phyloP scores from a whole-genome alignment of 2,797 vertebrate genomes.

The Sarcoramphus papa region DNA sequence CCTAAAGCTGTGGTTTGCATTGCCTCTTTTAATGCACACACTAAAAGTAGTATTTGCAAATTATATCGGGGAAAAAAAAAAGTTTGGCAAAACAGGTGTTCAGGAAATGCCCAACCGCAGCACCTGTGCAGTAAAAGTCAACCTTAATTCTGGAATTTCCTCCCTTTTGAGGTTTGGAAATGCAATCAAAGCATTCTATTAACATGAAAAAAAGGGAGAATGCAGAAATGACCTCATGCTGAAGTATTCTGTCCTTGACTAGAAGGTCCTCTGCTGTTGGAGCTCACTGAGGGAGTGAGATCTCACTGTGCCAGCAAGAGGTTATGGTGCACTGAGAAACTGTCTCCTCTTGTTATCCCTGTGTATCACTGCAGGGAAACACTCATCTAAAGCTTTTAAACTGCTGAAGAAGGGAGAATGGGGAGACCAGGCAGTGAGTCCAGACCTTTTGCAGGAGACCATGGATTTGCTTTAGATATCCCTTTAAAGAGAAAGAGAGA shows the following conservation, averaged over 20 bases:
- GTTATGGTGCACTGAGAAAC: neutral
- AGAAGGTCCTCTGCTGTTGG: neutral
- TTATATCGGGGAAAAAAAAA: neutral
- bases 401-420: neutral
- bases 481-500: neutral
- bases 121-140: constrained; percentile 20
- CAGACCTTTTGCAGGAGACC: neutral
- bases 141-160: constrained; percentile 9
- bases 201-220: neutral
- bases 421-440: neutral
- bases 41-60: constrained; percentile 5
- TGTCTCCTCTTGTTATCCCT: neutral
- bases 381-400: neutral
- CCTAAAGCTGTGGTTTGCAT: constrained; percentile 12
- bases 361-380: neutral
- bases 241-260: neutral
- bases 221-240: neutral
- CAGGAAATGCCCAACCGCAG: neutral
- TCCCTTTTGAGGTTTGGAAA: constrained; percentile 15
- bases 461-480: neutral
- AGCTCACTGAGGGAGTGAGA: neutral
- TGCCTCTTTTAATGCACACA: neutral
- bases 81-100: neutral
- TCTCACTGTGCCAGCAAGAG: neutral
- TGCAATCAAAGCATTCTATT: constrained; percentile 11